Percentiles rank a stretch among this genome's conserved stretches.
Evolutionary conservation across 1,140 invertebrate genomes (phyloP).

Genomic region (Lepidurus arcticus): DNA sequence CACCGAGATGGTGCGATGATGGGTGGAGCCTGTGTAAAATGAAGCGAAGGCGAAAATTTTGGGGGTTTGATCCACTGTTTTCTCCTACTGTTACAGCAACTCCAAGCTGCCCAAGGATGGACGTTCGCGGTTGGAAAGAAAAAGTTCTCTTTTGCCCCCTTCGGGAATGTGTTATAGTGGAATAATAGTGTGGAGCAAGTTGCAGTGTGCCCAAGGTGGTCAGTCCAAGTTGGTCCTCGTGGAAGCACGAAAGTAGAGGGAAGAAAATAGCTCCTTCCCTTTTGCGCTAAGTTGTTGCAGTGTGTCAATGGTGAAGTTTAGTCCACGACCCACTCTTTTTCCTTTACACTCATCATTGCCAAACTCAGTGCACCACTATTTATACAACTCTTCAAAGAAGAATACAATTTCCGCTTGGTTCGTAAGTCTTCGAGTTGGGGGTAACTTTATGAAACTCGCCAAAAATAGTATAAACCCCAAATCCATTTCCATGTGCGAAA

Average conservation of each 20-base stretch:
- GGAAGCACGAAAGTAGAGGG: not conserved
- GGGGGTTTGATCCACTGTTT: not conserved
- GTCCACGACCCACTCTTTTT: not conserved
- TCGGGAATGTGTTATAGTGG: not conserved
- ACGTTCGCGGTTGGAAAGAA: constrained; percentile 14
- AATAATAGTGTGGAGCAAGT: constrained; percentile 11
- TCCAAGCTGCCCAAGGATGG: not conserved
- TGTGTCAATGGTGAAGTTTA: not conserved
- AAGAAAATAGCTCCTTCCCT: not conserved
- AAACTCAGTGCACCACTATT: no score
- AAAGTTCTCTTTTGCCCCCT: not conserved
- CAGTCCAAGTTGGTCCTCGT: not conserved
- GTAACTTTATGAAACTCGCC: not conserved
- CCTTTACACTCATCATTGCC: no score
- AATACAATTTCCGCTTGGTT: not conserved
- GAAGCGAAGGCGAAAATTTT: constrained; percentile 3
- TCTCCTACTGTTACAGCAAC: not conserved
- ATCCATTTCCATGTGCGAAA: not conserved
- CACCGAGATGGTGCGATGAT: not conserved
- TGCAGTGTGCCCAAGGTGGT: not conserved
- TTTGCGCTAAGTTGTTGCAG: not conserved
- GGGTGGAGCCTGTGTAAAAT: not conserved
- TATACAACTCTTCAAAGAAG: not conserved
- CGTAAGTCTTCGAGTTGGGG: not conserved
- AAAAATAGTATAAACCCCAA: not conserved